Percentiles rank a stretch among this genome's conserved stretches.
phyloP scores from a whole-genome alignment of 1,140 invertebrate genomes.

The Atta cephalotes region DNA sequence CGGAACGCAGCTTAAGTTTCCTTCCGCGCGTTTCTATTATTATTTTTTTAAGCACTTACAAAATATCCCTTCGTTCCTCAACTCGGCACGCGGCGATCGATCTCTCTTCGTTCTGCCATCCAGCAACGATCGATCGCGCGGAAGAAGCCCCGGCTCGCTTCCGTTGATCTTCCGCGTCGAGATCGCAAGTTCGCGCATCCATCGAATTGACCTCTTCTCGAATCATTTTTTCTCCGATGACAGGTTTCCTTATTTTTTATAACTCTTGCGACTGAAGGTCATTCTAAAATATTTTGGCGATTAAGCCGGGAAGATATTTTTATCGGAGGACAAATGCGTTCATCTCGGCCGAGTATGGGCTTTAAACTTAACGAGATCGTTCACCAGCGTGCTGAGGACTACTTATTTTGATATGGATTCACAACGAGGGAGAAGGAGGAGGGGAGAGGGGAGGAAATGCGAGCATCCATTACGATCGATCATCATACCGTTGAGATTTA shows the following conservation, averaged over 20 bases:
- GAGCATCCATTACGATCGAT: conserved; percentile 18
- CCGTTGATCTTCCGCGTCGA: conserved; percentile 19
- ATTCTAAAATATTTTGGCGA: not conserved
- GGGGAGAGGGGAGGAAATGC: not conserved
- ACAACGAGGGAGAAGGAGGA: not conserved
- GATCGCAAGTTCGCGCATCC: not conserved
- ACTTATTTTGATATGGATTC: conserved; percentile 62
- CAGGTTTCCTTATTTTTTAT: not conserved
- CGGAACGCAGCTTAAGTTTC: conserved; percentile 44
- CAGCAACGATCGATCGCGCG: not conserved
- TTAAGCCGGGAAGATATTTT: not conserved
- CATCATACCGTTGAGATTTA: conserved; percentile 34
- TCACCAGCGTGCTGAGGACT: conserved; percentile 13
- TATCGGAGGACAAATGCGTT: conserved; percentile 8
- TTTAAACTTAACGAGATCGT: conserved; percentile 10
- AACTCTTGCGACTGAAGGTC: no score
- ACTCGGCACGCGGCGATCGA: conserved; percentile 43
- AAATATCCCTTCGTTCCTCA: conserved; percentile 39
- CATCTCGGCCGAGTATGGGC: not conserved
- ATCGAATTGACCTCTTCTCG: not conserved
- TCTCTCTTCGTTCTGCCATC: not conserved
- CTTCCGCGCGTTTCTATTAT: not conserved
- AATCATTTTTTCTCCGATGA: not conserved
- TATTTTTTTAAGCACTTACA: conserved; percentile 45
- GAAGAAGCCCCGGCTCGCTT: conserved; percentile 15